Evolutionary conservation across 2,113 vertebrate genomes (phyloP).

Genomic region (Turdus rufiventris): DNA sequence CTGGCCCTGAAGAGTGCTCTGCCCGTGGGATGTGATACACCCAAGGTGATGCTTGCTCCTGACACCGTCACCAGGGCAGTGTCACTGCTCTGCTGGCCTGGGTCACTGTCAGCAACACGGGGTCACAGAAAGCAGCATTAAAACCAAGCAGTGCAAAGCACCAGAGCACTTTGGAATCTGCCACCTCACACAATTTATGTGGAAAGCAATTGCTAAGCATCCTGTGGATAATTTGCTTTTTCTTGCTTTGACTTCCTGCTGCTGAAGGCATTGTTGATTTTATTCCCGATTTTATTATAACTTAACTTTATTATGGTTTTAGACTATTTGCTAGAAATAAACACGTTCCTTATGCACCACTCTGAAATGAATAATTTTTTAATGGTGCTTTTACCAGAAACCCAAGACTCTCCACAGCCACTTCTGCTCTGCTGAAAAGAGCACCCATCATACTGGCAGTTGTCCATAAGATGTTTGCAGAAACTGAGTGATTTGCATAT

Average conservation of each 20-base stretch:
- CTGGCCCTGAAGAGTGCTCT: not conserved
- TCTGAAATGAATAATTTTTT: not conserved
- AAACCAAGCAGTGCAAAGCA: not conserved
- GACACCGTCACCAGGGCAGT: not conserved
- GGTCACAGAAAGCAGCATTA: not conserved
- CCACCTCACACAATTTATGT: not conserved
- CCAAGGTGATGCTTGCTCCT: fast-evolving
- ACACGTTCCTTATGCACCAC: not conserved
- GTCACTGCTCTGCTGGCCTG: not conserved
- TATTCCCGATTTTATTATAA: not conserved
- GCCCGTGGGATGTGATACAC: not conserved
- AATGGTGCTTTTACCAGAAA: not conserved
- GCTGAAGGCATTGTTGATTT: conserved; percentile 17
- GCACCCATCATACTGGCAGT: conserved; percentile 37
- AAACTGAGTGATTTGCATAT: conserved; percentile 62
- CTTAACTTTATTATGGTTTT: not conserved
- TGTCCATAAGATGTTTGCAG: conserved; percentile 57
- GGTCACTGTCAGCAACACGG: not conserved
- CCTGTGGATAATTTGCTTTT: not conserved
- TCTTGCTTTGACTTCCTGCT: not conserved
- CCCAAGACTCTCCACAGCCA: not conserved
- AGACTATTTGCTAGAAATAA: not conserved
- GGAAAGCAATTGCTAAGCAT: not conserved
- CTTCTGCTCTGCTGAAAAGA: not conserved
- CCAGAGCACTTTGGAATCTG: not conserved